Percentiles rank a stretch among this genome's conserved stretches.
These are phyloP conservation scores for Drosophila neonasuta DNA, from an alignment of 2,888 invertebrate species.

Conservation along the genomic window DNA sequence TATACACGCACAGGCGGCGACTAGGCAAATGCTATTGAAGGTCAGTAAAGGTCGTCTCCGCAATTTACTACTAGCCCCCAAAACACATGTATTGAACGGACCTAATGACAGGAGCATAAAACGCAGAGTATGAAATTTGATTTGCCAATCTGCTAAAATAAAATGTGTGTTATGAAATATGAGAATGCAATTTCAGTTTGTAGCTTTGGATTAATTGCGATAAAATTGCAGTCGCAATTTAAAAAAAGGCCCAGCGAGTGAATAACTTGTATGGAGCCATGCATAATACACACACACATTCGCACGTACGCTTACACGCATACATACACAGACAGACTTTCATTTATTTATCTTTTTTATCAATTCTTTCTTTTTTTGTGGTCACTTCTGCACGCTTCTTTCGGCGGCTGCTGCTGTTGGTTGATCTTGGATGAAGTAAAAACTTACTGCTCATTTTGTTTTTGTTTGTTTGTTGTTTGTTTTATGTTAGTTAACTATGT, in stretches of 20 bases:
- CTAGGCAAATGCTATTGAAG: slow-evolving; percentile 69
- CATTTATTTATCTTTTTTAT: slow-evolving; percentile 42
- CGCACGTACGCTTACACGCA: slow-evolving; percentile 37
- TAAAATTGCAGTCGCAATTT: slow-evolving; percentile 33
- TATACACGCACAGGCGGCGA: slow-evolving; percentile 37
- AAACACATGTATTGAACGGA: slow-evolving; percentile 38
- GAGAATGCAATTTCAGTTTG: slow-evolving; percentile 52
- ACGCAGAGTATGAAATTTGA: slow-evolving; percentile 23
- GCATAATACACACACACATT: slow-evolving; percentile 43
- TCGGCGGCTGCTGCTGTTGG: slow-evolving; percentile 22
- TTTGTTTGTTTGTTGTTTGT: slow-evolving; percentile 37
- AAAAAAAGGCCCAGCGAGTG: slow-evolving; percentile 18
- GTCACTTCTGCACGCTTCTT: slow-evolving; percentile 42
- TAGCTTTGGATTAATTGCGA: slow-evolving; percentile 49
- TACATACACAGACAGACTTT: slow-evolving; percentile 59
- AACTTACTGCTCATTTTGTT: slow-evolving; percentile 77
- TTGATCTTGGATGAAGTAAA: slow-evolving; percentile 33
- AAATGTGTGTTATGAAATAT: slow-evolving; percentile 62
- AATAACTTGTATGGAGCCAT: slow-evolving; percentile 57
- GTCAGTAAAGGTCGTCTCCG: slow-evolving; percentile 73
- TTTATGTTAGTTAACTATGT: slow-evolving; percentile 36
- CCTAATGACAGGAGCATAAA: slow-evolving; percentile 14
- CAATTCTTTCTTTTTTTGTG: slow-evolving; percentile 27
- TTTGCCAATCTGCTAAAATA: slow-evolving; percentile 24
- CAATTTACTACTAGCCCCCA: slow-evolving; percentile 35